Base-by-base conservation (phyloP, 35 echinoderm and acorn worm species). In the Stichopus chloronotus region DNA sequence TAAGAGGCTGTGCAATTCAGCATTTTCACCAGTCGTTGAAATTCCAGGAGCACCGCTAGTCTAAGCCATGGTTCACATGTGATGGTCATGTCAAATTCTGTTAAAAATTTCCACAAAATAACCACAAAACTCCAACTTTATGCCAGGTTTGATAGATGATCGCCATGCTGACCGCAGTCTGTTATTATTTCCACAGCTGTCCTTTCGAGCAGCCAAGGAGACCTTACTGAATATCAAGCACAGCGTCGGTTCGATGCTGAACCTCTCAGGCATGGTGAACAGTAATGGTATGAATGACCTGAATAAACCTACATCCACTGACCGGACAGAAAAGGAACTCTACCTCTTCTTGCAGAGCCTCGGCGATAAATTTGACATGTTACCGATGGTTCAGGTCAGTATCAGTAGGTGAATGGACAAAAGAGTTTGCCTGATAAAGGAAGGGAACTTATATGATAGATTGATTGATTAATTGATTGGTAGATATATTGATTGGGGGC, bases 151-250 rank as follows among this genome's bases (percentile, higher is more conserved):
- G 69, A 74, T n/a, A 74, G 7, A 16, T 2, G 2, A 20, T 74
- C 6, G 19, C 13, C 69, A 20, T 20, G 69, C 69, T 4, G 0
- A 74, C 19, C 22, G 59, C 7, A 20, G 69, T 74, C 17, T 74
- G 7, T 74, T 0, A 24, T 19, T 74, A 74, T 74, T n/a, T 74
- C 21, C 61, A 57, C 55, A 93, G 92, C 83, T 93, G 12, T 79
- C 92, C 19, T 93, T 93, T 58, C 81, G 92, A 83, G 81, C 92
- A 56, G 59, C 81, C n/a, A 72, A 87, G 59, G 84, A 86, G 52
- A 57, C 92, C n/a, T 77, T 93, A 57, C 10, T 57, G 23, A 74
- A 77, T 9, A 87, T 93, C 23, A 93, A 72, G 52, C 65, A 93
- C 24, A 87, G 79, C 8, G 84, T 93, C 5, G 63, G 92, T 17